Evolutionary conservation across 2,797 vertebrate species (phyloP).

Genomic region (Molossus alvarezi): DNA sequence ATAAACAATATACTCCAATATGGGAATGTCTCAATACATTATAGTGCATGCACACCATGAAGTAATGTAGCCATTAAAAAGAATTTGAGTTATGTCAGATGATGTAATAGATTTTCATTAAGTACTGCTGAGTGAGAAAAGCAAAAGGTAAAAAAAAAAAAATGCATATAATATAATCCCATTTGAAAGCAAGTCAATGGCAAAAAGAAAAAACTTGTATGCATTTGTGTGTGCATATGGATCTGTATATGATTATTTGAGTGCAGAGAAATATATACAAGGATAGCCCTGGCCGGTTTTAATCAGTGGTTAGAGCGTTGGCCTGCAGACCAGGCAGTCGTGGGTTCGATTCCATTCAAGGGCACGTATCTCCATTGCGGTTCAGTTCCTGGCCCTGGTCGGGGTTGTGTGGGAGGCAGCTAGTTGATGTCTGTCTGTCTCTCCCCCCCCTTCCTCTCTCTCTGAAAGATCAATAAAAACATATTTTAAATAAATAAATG

Average conservation of each 20-base stretch:
- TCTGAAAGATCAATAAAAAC: too few relatives aligned
- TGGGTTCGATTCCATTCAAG: too few relatives aligned
- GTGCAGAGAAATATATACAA: neutral
- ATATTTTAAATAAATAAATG: neutral
- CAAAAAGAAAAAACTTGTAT: neutral
- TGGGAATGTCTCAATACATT: neutral
- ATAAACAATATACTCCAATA: neutral
- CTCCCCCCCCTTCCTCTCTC: too few relatives aligned
- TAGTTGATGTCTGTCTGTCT: too few relatives aligned
- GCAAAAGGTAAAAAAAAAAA: neutral
- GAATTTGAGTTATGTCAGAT: neutral
- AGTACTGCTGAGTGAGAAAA: neutral
- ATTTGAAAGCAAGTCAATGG: conserved; percentile 11
- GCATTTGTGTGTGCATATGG: neutral
- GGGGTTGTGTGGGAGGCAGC: too few relatives aligned
- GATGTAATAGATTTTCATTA: neutral
- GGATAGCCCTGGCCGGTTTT: neutral
- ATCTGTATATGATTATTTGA: neutral
- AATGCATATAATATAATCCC: neutral
- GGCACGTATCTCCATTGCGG: too few relatives aligned
- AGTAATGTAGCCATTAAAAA: neutral
- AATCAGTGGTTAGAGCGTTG: too few relatives aligned
- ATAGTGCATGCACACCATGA: neutral
- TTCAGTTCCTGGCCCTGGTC: too few relatives aligned
- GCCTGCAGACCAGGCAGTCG: too few relatives aligned